These are phyloP conservation scores for Hyperoplus lanceolatus DNA, from an alignment of 2,797 vertebrate genomes.

Conservation along the genomic window DNA sequence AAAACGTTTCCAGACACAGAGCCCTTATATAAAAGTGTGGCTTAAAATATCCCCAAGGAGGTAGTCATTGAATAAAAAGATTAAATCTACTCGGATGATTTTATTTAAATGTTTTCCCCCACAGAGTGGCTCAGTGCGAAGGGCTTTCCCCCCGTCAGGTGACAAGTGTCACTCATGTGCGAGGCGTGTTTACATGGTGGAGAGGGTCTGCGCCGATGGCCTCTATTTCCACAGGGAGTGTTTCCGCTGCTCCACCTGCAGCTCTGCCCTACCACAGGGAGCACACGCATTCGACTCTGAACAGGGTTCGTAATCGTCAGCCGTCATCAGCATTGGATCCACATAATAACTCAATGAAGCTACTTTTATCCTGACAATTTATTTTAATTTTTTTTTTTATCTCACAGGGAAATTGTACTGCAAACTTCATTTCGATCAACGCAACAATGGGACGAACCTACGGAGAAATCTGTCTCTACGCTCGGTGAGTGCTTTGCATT, in stretches of 20 bases:
- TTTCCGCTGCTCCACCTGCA: conserved; percentile 93
- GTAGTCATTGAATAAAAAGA: neutral
- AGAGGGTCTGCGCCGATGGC: conserved; percentile 93
- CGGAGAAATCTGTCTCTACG: conserved; percentile 85
- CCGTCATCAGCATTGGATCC: neutral
- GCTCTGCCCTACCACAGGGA: conserved; percentile 89
- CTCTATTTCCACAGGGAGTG: conserved; percentile 97
- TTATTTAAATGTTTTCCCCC: neutral
- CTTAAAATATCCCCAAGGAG: conserved; percentile 4
- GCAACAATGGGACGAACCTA: conserved; percentile 86
- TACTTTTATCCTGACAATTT: conserved; percentile 8
- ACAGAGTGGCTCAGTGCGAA: conserved; percentile 88
- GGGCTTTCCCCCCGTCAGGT: conserved; percentile 86
- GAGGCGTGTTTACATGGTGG: conserved; percentile 94
- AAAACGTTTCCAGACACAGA: neutral
- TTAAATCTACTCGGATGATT: neutral
- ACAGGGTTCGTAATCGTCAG: conserved; percentile 84
- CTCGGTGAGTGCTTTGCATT: conserved; percentile 71
- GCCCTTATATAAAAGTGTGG: conserved; percentile 47
- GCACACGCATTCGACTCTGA: conserved; percentile 92
- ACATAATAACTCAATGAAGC: neutral
- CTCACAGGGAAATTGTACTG: conserved; percentile 94
- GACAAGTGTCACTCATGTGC: conserved; percentile 93
- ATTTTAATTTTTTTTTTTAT: conserved; percentile 53
- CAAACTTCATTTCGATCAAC: conserved; percentile 94